Evolutionary conservation across 2,888 invertebrate genomes (phyloP).

Genomic region (Troilus luridus): DNA sequence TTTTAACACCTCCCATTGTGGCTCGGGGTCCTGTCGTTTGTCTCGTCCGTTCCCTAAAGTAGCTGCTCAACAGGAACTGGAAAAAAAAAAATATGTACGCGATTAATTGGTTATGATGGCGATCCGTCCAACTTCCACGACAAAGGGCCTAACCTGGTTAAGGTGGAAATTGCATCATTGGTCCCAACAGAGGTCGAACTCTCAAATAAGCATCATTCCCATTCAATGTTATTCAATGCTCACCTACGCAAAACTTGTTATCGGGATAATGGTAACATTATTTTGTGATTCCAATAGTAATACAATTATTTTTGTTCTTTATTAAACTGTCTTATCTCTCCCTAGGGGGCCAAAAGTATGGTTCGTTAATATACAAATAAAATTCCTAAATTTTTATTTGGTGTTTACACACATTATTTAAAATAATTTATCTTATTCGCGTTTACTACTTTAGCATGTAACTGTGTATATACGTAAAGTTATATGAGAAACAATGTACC

Average conservation of each 20-base stretch:
- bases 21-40: not conserved
- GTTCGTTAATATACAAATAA: no score
- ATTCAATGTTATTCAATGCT: not conserved
- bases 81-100: not conserved
- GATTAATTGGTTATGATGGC: not conserved
- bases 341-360: no score
- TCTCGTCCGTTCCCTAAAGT: conserved; percentile 20
- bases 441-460: no score
- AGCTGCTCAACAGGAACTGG: not conserved
- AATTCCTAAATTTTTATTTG: no score
- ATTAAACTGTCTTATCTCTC: no score
- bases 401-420: no score
- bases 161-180: not conserved
- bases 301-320: no score
- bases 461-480: no score
- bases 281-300: no score
- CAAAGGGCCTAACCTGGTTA: not conserved
- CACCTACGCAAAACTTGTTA: not conserved
- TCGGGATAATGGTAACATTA: not conserved
- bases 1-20: conserved; percentile 54
- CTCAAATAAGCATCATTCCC: not conserved
- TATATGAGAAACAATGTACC: no score
- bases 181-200: not conserved
- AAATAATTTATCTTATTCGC: no score
- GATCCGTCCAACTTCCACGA: not conserved